These are phyloP conservation scores for Hippopotamus amphibius DNA, from an alignment of 2,113 vertebrate genomes.

Conservation along the genomic window DNA sequence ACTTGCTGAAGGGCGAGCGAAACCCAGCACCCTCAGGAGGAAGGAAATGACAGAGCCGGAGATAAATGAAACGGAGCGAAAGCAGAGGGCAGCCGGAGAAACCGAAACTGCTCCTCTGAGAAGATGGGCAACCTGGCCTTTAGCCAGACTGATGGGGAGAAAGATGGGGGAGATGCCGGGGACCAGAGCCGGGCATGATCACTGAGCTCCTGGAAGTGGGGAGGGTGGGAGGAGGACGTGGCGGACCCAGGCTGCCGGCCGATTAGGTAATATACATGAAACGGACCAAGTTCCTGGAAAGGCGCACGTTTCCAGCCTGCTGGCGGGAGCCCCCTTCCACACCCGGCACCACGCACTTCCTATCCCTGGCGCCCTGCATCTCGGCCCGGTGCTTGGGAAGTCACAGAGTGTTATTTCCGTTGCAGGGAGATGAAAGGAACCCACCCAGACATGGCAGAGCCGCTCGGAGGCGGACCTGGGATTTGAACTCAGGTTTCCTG, in stretches of 20 bases:
- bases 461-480: neutral
- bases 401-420: neutral
- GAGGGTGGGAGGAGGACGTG: neutral
- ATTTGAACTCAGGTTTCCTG: constrained; percentile 13
- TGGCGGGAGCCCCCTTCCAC: neutral
- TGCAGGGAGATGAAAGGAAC: neutral
- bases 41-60: neutral
- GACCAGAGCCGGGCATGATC: no score
- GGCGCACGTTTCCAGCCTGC: neutral
- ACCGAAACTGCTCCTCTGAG: neutral
- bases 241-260: neutral
- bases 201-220: neutral
- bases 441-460: neutral
- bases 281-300: neutral
- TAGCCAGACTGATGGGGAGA: neutral
- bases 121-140: rapidly evolving
- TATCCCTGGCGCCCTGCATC: neutral
- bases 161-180: rapidly evolving
- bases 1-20: rapidly evolving
- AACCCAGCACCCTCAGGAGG: neutral
- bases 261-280: rapidly evolving
- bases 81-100: rapidly evolving
- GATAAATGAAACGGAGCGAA: rapidly evolving
- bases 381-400: neutral
- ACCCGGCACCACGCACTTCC: rapidly evolving